Evolutionary conservation across 2,113 vertebrate genomes (phyloP).

Genomic region (Rhabdornis inornatus): DNA sequence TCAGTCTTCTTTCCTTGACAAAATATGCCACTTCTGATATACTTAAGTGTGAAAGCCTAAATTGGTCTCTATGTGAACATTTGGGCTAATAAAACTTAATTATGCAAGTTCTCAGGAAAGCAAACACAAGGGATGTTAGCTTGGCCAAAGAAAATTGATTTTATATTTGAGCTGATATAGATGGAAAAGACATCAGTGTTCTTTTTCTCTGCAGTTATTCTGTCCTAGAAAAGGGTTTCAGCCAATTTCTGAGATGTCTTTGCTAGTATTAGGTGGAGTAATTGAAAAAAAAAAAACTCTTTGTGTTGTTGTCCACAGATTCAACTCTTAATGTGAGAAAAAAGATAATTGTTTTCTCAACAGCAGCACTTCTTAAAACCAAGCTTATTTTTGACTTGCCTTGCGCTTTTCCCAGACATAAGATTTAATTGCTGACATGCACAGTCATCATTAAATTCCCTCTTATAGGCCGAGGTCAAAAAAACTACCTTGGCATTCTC

Average conservation of each 20-base stretch:
- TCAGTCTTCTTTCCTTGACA: not conserved
- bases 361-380: not conserved
- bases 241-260: not conserved
- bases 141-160: not conserved
- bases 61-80: not conserved
- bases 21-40: not conserved
- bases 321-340: not conserved
- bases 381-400: not conserved
- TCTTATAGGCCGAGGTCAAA: not conserved
- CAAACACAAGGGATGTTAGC: not conserved
- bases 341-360: not conserved
- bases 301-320: not conserved
- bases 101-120: not conserved
- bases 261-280: not conserved
- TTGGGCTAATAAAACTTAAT: slow-evolving; percentile 3
- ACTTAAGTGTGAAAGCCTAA: not conserved
- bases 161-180: not conserved
- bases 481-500: not conserved
- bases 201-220: not conserved
- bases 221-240: not conserved
- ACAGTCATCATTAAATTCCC: not conserved
- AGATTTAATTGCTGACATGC: not conserved
- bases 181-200: not conserved
- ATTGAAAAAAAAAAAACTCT: not conserved
- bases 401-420: not conserved